Percentiles rank a stretch among this genome's conserved stretches.
These are phyloP conservation scores for Folsomia manolachei DNA, from an alignment of 2,888 invertebrate genomes.

Conservation along the genomic window DNA sequence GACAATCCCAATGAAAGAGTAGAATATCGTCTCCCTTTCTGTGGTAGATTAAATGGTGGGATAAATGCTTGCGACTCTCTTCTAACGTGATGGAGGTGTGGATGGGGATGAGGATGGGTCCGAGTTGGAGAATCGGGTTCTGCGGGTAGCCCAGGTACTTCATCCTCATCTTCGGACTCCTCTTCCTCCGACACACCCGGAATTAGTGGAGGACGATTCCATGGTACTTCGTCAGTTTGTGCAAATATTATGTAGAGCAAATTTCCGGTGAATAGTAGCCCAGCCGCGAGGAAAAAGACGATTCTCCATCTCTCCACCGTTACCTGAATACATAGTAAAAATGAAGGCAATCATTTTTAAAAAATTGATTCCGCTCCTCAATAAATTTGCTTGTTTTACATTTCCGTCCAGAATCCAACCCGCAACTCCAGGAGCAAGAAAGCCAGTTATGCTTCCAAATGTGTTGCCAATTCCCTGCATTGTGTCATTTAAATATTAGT, in stretches of 20 bases:
- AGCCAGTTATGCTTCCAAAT: slow-evolving; percentile 6
- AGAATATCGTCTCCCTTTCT: neutral
- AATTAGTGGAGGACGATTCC: slow-evolving; percentile 20
- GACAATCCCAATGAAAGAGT: neutral
- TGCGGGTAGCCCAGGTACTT: neutral
- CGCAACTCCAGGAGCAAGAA: slow-evolving; percentile 17
- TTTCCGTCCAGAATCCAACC: slow-evolving; percentile 25
- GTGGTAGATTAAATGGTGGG: neutral
- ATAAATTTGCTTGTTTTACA: slow-evolving; percentile 6
- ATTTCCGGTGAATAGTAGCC: slow-evolving; percentile 24
- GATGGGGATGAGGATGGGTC: neutral
- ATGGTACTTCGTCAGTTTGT: slow-evolving; percentile 33
- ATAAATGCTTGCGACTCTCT: neutral
- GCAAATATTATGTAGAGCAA: slow-evolving; percentile 32
- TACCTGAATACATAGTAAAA: slow-evolving; percentile 18
- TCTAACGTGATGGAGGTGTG: neutral
- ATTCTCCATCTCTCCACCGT: slow-evolving; percentile 32
- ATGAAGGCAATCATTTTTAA: neutral
- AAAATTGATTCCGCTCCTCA: neutral
- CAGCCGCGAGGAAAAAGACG: slow-evolving; percentile 33
- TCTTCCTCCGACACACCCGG: neutral
- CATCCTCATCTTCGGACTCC: neutral
- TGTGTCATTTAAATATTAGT: neutral
- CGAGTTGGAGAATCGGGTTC: neutral
- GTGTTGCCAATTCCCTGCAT: slow-evolving; percentile 5